Percentiles rank a stretch among this genome's conserved stretches.
Evolutionary conservation across 2,797 vertebrate genomes (phyloP).

Genomic region (Vireo griseus): DNA sequence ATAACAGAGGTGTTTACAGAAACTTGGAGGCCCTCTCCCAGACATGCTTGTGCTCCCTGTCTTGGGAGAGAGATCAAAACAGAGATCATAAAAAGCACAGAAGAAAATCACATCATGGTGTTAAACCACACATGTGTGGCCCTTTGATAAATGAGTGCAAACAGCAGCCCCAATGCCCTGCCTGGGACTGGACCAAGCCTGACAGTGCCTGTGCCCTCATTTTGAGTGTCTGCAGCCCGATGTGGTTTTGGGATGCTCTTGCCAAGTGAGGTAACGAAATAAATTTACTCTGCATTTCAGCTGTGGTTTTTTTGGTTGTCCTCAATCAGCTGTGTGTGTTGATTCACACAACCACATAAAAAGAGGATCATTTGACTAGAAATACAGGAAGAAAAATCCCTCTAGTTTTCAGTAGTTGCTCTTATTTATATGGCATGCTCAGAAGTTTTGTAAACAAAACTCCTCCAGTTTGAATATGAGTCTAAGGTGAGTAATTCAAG

Average conservation of each 20-base stretch:
- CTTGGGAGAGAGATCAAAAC: not conserved
- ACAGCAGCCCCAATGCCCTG: not conserved
- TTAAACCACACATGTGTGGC: fast-evolving
- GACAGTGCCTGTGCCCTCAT: fast-evolving
- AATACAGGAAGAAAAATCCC: not conserved
- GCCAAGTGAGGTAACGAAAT: fast-evolving
- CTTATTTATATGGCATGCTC: not conserved
- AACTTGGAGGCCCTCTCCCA: not conserved
- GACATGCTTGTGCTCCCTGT: not conserved
- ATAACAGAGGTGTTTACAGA: not conserved
- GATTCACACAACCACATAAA: not conserved
- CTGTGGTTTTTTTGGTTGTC: not conserved
- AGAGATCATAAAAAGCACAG: not conserved
- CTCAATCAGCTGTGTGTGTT: not conserved
- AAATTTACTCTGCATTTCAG: not conserved
- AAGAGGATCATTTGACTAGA: not conserved
- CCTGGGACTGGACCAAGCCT: not conserved
- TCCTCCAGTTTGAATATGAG: not conserved
- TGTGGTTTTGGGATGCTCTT: not conserved
- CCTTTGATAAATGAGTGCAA: not conserved
- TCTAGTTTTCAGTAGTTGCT: not conserved
- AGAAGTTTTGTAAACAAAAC: not conserved
- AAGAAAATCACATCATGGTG: not conserved
- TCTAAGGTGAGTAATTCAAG: not conserved
- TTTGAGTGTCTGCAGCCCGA: not conserved